Base-by-base conservation (phyloP, 2,113 vertebrate species). In the Tonatia bakeri region DNA sequence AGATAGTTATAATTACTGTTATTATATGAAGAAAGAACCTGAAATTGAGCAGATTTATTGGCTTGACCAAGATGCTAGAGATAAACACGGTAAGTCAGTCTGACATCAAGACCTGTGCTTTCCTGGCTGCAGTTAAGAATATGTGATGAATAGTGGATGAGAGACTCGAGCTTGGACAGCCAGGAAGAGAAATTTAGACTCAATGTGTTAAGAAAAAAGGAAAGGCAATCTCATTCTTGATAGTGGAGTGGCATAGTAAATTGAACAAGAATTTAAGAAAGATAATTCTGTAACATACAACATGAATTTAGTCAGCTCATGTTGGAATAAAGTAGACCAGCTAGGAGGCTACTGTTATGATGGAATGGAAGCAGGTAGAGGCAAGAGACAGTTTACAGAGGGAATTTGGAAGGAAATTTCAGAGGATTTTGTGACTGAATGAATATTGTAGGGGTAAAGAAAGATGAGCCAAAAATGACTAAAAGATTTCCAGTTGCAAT, bases 321-420 rank as follows among this genome's bases (percentile, higher is more conserved):
- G 20, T 15, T 82, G 52, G 61, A 94, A 91, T 75, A 38, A 80
- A 61, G 65, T 9, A 73, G 52, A 76, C 19, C 40, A 92, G n/a
- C n/a, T 31, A 70, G 31, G 54, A 87, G 20, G 84, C 45, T 47
- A n/a, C 54, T 47, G 16, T 56, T 65, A 50, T 50, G 43, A 96
- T 76, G 45, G 94, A 79, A 92, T 77, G 43, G 70, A 76, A 83
- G 4, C 72, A 24, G 11, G 64, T 33, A 28, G 50, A 90, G 47
- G 45, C 52, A 93, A 76, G 61, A 86, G 67, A 50, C 26, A 90
- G 33, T 90, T 87, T 92, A 83, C 20, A 80, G 36, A 56, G 28
- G 70, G 59, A 92, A 90, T 87, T 83, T 94, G 69, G 73, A 96
- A 95, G 24, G n/a, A 87, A 95, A 69, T 92, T 96, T 94, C 67